Base-by-base conservation (phyloP, 2,113 vertebrate genomes). In the Dermatemys mawii region DNA sequence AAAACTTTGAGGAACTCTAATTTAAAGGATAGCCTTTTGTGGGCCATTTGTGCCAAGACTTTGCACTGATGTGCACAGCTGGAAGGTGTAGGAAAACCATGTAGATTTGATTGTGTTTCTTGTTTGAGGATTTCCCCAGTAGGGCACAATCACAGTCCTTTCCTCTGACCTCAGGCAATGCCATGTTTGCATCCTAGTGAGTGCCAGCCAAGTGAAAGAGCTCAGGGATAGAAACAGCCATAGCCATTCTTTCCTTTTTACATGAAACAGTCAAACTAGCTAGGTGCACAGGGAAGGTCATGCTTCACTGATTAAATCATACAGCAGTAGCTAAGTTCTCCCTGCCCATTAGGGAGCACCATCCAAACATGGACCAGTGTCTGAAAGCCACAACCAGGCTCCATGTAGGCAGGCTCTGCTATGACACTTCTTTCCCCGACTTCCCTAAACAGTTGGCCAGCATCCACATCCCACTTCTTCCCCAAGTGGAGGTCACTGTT, bases 321-420 rank as follows among this genome's bases (percentile, higher is more conserved):
- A 44, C 22, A 85, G 57, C 35, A 81, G 27, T 44, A 80, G 35
- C 17, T 12, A 44, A 21, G 7, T 21, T 78, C 24, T n/a, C 2
- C 38, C 5, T 84, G 6, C 19, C 26, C 32, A 11, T 29, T 24
- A 19, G n/a, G 41, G 16, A 60, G 9, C 5, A 24, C 2, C 11
- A 75, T 32, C 44, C 38, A 63, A 50, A 79, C 0, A 11, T 3
- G 26, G 38, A 87, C 50, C 44, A 91, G 81, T 63, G 60, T 14
- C 38, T n/a, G 0, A 9, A 83, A 29, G 17, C 14, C 84, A 41
- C 32, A 85, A 16, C 44, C 0, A 53, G 32, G 1, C 0, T 11
- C 1, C 27, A 57, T 13, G 57, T 35, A 49, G 2, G 49, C 24
- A 11, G 0, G 0, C 38, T 63, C 11, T 24, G 5, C 49, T 22